Conservation (phyloP, 1,140 invertebrate species). For the Vanessa atalanta region DNA sequence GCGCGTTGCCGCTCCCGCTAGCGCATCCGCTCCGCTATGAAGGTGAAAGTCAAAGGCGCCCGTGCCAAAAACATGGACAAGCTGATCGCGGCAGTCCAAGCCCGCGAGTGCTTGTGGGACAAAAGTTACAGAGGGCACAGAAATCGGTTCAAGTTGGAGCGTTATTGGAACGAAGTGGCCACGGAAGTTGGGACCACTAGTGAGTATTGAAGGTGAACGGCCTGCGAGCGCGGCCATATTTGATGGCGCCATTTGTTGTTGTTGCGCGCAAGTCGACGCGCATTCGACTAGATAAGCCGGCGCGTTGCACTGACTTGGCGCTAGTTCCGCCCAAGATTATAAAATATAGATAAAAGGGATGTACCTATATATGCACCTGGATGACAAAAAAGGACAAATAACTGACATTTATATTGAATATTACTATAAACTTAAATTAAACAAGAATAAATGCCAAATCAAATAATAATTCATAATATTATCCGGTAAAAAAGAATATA, state of each 20-base stretch:
- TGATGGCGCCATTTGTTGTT: slow-evolving; percentile 30
- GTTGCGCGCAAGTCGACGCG: slow-evolving; percentile 22
- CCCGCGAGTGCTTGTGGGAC: slow-evolving; percentile 75
- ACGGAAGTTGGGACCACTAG: slow-evolving; percentile 72
- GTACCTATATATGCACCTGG: neutral
- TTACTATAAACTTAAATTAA: too few relatives aligned
- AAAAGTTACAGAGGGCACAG: slow-evolving; percentile 71
- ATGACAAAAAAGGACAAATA: neutral
- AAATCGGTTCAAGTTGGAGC: slow-evolving; percentile 73
- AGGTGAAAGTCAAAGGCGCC: slow-evolving; percentile 62
- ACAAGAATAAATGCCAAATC: too few relatives aligned
- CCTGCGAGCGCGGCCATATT: slow-evolving; percentile 50
- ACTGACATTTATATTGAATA: neutral
- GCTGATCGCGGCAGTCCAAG: slow-evolving; percentile 72
- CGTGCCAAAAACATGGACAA: slow-evolving; percentile 71
- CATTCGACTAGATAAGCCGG: neutral
- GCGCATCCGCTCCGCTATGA: slow-evolving; percentile 65
- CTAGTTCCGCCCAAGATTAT: neutral
- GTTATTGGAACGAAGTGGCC: slow-evolving; percentile 76
- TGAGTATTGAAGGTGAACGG: slow-evolving; percentile 67
- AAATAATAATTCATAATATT: too few relatives aligned
- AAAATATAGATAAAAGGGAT: neutral
- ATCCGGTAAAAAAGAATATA: too few relatives aligned
- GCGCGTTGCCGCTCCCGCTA: slow-evolving; percentile 53
- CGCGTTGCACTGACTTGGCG: neutral